A percentile compares a stretch with the other conserved stretches of the same genome.
Conservation (phyloP, 2,888 invertebrate species). For the Chymomyza fuscimana region DNA sequence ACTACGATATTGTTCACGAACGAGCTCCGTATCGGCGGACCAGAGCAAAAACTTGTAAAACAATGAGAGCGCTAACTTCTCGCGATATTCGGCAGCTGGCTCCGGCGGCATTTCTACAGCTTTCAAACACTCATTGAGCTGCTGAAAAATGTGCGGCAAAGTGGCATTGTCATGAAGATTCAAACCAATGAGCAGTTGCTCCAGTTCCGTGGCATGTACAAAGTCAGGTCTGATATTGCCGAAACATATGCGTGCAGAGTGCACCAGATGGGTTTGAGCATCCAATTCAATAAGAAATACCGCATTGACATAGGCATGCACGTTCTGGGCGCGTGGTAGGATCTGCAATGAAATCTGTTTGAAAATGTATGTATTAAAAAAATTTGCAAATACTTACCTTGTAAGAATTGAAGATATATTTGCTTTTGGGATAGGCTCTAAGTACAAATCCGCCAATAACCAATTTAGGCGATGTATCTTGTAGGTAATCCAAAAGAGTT, state of each 20-base stretch:
- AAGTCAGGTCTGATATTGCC: slow-evolving; percentile 83
- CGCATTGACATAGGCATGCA: slow-evolving; percentile 89
- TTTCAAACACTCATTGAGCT: slow-evolving; percentile 83
- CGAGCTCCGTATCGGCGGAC: slow-evolving; percentile 81
- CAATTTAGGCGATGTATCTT: slow-evolving; percentile 84
- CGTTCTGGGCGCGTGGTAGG: slow-evolving; percentile 88
- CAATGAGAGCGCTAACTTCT: slow-evolving; percentile 85
- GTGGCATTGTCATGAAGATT: slow-evolving; percentile 79
- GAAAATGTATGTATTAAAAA: not conserved
- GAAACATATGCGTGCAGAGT: slow-evolving; percentile 82
- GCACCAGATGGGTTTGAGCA: slow-evolving; percentile 75
- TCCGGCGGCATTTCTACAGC: slow-evolving; percentile 85
- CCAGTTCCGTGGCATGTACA: slow-evolving; percentile 82
- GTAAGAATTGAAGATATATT: slow-evolving; percentile 83
- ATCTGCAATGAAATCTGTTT: slow-evolving; percentile 80
- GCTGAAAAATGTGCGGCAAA: slow-evolving; percentile 80
- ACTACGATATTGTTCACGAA: slow-evolving; percentile 81
- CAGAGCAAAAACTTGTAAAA: slow-evolving; percentile 88
- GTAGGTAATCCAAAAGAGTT: slow-evolving; percentile 82
- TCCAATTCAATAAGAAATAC: slow-evolving; percentile 85
- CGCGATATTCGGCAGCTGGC: slow-evolving; percentile 85
- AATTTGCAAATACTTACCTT: slow-evolving; percentile 81
- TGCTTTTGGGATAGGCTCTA: slow-evolving; percentile 81
- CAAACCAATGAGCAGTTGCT: slow-evolving; percentile 80
- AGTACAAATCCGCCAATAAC: slow-evolving; percentile 83